Evolutionary conservation across 2,113 vertebrate species (phyloP).

Genomic region (Onychostoma macrolepis): DNA sequence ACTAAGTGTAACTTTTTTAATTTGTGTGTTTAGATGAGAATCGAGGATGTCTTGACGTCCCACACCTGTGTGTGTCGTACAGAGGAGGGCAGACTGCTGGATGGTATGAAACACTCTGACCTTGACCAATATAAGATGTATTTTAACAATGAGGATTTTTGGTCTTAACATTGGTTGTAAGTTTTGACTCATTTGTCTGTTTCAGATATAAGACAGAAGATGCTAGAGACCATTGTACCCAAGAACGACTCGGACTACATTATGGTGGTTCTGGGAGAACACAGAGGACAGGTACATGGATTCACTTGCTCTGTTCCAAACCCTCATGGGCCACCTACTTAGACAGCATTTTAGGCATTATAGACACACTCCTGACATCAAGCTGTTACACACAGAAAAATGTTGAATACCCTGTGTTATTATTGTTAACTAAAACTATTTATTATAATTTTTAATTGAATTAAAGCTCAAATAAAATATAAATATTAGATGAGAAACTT

Average conservation of each 20-base stretch:
- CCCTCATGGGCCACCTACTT: not conserved
- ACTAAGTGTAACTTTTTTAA: not conserved
- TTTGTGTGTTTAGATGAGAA: slow-evolving; percentile 76
- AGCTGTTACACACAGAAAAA: not conserved
- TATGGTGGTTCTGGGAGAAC: slow-evolving; percentile 86
- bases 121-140: not conserved
- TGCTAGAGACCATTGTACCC: slow-evolving; percentile 90
- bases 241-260: slow-evolving; percentile 75
- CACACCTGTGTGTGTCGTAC: slow-evolving; percentile 84
- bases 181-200: not conserved
- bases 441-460: not conserved
- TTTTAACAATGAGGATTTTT: not conserved
- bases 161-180: not conserved
- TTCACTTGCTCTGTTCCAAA: not conserved
- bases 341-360: not conserved
- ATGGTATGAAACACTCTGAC: slow-evolving; percentile 73
- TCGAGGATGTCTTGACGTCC: slow-evolving; percentile 86
- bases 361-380: not conserved
- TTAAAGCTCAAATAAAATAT: not conserved
- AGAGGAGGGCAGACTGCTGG: slow-evolving; percentile 83
- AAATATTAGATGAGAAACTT: not conserved
- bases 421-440: not conserved
- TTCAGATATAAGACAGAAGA: slow-evolving; percentile 80
- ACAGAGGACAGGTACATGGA: slow-evolving; percentile 79
- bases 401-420: not conserved